Evolutionary conservation across 2,113 vertebrate species (phyloP), one percentile per base, ranked within the genome.

Genomic region (Gambusia holbrooki): DNA sequence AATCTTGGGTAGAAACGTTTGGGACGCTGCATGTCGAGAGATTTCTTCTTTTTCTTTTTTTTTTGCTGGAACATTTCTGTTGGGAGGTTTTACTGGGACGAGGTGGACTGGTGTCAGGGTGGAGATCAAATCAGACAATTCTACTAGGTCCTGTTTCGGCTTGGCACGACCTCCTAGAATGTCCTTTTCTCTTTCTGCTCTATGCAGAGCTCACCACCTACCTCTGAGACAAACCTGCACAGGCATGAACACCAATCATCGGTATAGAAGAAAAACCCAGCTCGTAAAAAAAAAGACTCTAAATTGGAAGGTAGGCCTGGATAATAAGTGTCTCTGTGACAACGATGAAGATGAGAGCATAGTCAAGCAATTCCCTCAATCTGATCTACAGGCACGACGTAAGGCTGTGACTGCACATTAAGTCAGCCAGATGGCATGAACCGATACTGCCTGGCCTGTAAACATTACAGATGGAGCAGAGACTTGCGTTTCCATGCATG

Each of bases 351-450:
- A 82, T 92, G 88, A 93, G 68, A 74, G 51, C 84, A 90, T 83
- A 17, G 33, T 73, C 0, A n/a, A 83, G 71, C 89, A 93, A 93
- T 92, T 89, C 84, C 82, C 88, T 80, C 76, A 22, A 88, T 81
- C 76, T 64, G 81, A 86, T 89, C 88, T 88, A 86, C 85, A 64
- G 69, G 81, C 79, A 82, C 90, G 92, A 93, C 81, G 89, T 93
- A 88, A 92, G 71, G 76, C 5, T 42, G 22, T 42, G 22, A 33
- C 88, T 62, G 75, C 48, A 65, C 33, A 67, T 82, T 74, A 74
- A 86, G 82, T 83, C 82, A 80, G 76, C 85, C 86, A 92, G 81
- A 91, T 90, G 92, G 89, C 87, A 86, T 64, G 73, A 71, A 77
- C 78, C 71, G 73, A 65, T 63, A 80, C 27, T 7, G 71, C 10